A percentile compares a stretch with the other conserved stretches of the same genome.
Conservation (phyloP, 2,888 invertebrate genomes). For the Imbricaverruca yamaguchii region DNA sequence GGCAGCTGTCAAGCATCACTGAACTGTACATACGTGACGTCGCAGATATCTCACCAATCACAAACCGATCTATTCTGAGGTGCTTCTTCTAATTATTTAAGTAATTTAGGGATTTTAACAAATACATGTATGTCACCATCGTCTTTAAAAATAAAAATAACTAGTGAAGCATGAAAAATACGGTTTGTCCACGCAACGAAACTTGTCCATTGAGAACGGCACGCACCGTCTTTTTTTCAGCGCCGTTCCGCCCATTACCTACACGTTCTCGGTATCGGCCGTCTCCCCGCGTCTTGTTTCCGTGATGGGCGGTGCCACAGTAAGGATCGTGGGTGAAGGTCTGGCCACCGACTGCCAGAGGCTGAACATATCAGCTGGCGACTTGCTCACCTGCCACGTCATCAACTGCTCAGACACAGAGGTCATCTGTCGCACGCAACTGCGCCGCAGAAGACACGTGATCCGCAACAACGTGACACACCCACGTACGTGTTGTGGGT, state of each 20-base stretch:
- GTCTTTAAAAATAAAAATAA: too few relatives aligned
- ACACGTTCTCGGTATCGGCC: constrained; percentile 22
- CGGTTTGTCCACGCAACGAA: too few relatives aligned
- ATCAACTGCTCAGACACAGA: constrained; percentile 22
- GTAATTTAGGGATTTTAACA: too few relatives aligned
- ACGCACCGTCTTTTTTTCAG: background rate
- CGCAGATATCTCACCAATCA: too few relatives aligned
- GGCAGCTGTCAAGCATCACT: too few relatives aligned
- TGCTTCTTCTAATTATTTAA: too few relatives aligned
- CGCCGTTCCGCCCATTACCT: constrained; percentile 17
- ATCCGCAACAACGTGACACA: constrained; percentile 23
- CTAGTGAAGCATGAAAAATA: too few relatives aligned
- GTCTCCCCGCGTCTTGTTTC: constrained; percentile 23
- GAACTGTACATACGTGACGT: too few relatives aligned
- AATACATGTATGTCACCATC: too few relatives aligned
- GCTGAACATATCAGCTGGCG: constrained; percentile 25
- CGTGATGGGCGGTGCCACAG: constrained; percentile 24
- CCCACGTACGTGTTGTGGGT: constrained; percentile 17
- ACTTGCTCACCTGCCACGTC: constrained; percentile 23
- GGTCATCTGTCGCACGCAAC: constrained; percentile 22
- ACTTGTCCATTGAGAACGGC: too few relatives aligned
- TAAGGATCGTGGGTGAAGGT: constrained; percentile 26
- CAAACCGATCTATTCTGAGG: too few relatives aligned
- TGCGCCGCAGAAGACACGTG: constrained; percentile 20
- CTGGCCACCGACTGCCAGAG: constrained; percentile 28